Conservation (phyloP, 2,797 vertebrate species). For the Artibeus lituratus region DNA sequence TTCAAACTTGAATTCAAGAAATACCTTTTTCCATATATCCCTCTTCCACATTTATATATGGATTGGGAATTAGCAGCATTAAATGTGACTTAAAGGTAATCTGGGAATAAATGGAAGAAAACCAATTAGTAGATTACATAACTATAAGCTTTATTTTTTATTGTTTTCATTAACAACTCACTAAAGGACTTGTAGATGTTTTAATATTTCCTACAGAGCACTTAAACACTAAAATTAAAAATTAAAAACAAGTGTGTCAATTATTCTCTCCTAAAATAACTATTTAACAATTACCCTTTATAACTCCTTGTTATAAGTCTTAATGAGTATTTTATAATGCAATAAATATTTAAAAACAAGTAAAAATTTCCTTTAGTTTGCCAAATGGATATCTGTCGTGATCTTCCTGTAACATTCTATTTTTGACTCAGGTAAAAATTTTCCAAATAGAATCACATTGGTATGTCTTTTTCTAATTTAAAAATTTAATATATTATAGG, state of each 20-base stretch:
- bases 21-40: not conserved
- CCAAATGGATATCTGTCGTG: not conserved
- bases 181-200: not conserved
- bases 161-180: not conserved
- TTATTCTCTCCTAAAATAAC: not conserved
- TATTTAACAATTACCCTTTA: not conserved
- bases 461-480: not conserved
- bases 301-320: not conserved
- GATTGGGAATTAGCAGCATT: not conserved
- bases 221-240: not conserved
- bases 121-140: not conserved
- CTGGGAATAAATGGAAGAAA: not conserved
- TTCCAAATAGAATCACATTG: not conserved
- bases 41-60: not conserved
- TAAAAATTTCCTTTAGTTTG: constrained; percentile 6
- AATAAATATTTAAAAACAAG: constrained; percentile 36
- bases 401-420: not conserved
- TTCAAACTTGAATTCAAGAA: not conserved
- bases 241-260: constrained; percentile 19
- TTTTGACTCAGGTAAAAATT: not conserved
- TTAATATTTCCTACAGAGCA: constrained; percentile 16
- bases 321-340: not conserved
- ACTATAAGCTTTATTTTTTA: not conserved
- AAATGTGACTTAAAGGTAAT: not conserved
- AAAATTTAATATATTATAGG: not conserved